These are phyloP conservation scores for Adoxophyes honmai DNA, from an alignment of 1,140 invertebrate species.

Conservation along the genomic window DNA sequence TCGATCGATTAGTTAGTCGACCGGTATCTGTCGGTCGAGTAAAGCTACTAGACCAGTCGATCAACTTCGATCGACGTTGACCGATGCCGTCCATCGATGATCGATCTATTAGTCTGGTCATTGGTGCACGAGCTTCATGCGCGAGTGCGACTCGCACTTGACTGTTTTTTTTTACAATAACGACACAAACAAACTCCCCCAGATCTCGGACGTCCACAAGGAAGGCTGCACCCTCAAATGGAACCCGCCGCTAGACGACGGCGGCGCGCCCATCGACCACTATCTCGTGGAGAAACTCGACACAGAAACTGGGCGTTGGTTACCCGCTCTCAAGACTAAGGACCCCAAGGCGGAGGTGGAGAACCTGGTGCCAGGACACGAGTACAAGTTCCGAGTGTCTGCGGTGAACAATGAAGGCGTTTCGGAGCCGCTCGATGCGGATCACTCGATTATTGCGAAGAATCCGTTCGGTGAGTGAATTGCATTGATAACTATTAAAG, in stretches of 20 bases:
- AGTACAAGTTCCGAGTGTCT: conserved; percentile 97
- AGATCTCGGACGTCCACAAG: conserved; percentile 91
- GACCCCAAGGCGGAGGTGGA: conserved; percentile 91
- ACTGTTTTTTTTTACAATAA: not conserved
- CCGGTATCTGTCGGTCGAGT: too few species aligned
- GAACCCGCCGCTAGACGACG: conserved; percentile 95
- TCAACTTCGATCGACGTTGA: too few species aligned
- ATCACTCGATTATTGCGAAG: conserved; percentile 94
- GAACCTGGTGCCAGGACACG: conserved; percentile 92
- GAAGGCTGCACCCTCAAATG: conserved; percentile 96
- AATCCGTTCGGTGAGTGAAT: conserved; percentile 93
- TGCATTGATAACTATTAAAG: too few species aligned
- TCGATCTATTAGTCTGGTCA: too few species aligned
- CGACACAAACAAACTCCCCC: not conserved
- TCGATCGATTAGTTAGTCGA: too few species aligned
- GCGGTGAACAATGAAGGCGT: conserved; percentile 97
- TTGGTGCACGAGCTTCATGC: too few species aligned
- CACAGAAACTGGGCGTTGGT: conserved; percentile 89
- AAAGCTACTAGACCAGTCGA: too few species aligned
- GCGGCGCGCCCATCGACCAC: conserved; percentile 93
- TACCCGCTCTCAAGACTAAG: conserved; percentile 84
- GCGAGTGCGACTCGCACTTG: not conserved
- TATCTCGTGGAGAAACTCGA: conserved; percentile 96
- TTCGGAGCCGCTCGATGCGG: conserved; percentile 93
- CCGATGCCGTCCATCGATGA: too few species aligned